phyloP scores from a whole-genome alignment of 2,888 invertebrate species.

The Brachycybe producta region DNA sequence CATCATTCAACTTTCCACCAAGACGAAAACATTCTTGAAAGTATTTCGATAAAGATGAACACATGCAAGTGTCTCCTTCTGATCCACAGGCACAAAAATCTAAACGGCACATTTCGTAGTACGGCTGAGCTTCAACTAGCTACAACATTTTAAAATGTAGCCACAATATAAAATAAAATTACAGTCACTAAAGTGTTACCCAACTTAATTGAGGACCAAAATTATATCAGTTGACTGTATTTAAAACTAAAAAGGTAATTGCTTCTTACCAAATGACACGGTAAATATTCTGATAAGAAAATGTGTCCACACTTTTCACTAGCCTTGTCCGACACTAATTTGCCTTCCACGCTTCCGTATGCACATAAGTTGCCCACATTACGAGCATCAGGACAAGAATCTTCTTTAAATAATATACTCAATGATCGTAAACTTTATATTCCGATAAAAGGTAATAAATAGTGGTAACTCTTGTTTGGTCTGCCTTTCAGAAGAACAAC shows the following conservation, averaged over 20 bases:
- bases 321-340: conserved; percentile 37
- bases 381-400: conserved; percentile 44
- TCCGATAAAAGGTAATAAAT: too few relatives aligned
- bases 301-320: conserved; percentile 47
- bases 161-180: not conserved
- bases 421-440: too few relatives aligned
- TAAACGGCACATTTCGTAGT: conserved; percentile 60
- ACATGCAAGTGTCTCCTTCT: conserved; percentile 50
- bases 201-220: too few relatives aligned
- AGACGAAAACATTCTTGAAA: conserved; percentile 59
- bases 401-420: too few relatives aligned
- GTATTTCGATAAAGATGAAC: conserved; percentile 60
- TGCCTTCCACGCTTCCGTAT: conserved; percentile 31
- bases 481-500: too few relatives aligned
- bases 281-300: conserved; percentile 17
- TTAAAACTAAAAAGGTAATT: too few relatives aligned
- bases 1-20: conserved; percentile 47
- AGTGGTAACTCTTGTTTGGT: too few relatives aligned
- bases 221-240: not conserved
- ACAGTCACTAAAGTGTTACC: too few relatives aligned
- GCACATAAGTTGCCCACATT: conserved; percentile 41
- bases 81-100: conserved; percentile 57
- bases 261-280: conserved; percentile 11
- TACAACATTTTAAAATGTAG: conserved; percentile 27
- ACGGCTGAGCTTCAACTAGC: conserved; percentile 50